These are phyloP conservation scores for Drosophila dunni DNA, from an alignment of 1,140 invertebrate genomes.

Conservation along the genomic window DNA sequence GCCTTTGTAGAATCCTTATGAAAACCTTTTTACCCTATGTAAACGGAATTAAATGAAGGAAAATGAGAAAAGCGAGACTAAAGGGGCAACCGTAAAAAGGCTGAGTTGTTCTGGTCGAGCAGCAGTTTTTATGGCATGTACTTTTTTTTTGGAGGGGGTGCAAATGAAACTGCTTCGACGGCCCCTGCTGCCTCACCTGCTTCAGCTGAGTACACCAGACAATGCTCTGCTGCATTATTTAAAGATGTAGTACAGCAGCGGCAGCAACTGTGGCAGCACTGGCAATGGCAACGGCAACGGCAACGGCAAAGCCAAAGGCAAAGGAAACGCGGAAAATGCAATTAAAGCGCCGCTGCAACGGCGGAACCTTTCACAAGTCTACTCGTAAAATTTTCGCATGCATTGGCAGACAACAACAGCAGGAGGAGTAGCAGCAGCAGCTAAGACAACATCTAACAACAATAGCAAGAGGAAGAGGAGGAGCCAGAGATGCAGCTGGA, in stretches of 20 bases:
- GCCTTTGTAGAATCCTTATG: no score
- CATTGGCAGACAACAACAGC: slow-evolving; percentile 59
- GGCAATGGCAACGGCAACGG: slow-evolving; percentile 2
- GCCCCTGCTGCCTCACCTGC: slow-evolving; percentile 31
- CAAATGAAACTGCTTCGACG: neutral
- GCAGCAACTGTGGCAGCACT: neutral
- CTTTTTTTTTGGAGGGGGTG: slow-evolving; percentile 16
- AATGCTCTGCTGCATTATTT: slow-evolving; percentile 81
- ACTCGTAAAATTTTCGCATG: slow-evolving; percentile 75
- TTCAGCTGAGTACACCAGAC: slow-evolving; percentile 54
- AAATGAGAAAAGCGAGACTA: neutral
- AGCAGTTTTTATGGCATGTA: slow-evolving; percentile 45
- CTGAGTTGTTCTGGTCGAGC: slow-evolving; percentile 27
- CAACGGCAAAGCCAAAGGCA: slow-evolving; percentile 3
- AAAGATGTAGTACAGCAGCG: slow-evolving; percentile 47
- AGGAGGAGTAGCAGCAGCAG: slow-evolving; percentile 11
- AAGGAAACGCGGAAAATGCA: slow-evolving; percentile 67
- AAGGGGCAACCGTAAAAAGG: slow-evolving; percentile 36
- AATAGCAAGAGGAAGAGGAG: neutral
- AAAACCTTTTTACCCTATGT: neutral
- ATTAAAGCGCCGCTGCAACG: slow-evolving; percentile 70
- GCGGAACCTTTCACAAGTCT: slow-evolving; percentile 74
- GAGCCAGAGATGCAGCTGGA: neutral
- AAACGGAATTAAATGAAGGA: neutral
- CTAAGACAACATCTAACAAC: slow-evolving; percentile 1